phyloP scores from a whole-genome alignment of 1,140 invertebrate species.

The Hydropsyche tenuis region DNA sequence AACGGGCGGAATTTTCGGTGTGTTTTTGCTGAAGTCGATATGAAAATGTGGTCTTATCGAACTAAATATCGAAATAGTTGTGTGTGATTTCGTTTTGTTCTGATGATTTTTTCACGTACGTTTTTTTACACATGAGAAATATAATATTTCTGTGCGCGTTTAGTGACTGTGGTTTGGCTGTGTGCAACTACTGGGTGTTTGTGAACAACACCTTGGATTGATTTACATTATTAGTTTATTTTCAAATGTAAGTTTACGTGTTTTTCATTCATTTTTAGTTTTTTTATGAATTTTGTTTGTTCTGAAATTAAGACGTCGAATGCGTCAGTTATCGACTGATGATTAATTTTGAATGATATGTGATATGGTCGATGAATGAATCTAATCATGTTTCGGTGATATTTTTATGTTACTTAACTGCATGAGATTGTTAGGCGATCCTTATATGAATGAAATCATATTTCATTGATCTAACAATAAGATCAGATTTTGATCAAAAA shows the following conservation, averaged over 20 bases:
- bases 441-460: too few species aligned
- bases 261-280: not conserved
- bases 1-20: not conserved
- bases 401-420: too few species aligned
- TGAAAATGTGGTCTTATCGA: constrained; percentile 23
- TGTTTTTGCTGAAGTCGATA: not conserved
- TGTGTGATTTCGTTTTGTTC: too few species aligned
- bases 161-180: not conserved
- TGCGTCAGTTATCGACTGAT: not conserved
- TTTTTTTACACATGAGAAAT: not conserved
- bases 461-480: too few species aligned
- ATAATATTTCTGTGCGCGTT: not conserved
- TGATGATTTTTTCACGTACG: too few species aligned
- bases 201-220: not conserved
- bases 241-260: constrained; percentile 7
- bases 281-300: not conserved
- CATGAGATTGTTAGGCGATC: too few species aligned
- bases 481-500: too few species aligned
- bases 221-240: not conserved
- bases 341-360: not conserved
- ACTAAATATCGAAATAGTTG: constrained; percentile 5
- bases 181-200: not conserved
- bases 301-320: not conserved
- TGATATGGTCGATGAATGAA: too few species aligned
- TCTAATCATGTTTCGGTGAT: too few species aligned